phyloP scores from a whole-genome alignment of 2,113 vertebrate species.

The Cacatua alba region DNA sequence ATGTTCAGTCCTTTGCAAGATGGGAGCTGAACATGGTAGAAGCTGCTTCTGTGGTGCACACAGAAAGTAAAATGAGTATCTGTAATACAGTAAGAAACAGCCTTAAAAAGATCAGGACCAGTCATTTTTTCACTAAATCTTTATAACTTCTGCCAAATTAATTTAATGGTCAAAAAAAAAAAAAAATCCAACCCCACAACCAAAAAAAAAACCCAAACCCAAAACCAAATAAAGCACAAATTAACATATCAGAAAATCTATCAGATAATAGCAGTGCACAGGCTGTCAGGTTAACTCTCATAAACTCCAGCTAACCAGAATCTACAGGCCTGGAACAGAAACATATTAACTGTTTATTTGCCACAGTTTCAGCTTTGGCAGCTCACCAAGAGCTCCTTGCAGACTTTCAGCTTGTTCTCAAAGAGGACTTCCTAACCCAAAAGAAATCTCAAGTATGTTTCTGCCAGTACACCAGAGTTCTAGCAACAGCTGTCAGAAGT shows the following conservation, averaged over 20 bases:
- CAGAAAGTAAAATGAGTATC: not conserved
- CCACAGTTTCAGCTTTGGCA: not conserved
- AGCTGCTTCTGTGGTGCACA: not conserved
- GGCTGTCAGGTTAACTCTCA: not conserved
- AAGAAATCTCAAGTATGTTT: not conserved
- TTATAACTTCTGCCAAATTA: not conserved
- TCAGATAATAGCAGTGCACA: not conserved
- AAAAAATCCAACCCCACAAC: not conserved
- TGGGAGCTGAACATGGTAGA: not conserved
- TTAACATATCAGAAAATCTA: not conserved
- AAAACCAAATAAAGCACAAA: not conserved
- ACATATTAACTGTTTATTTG: not conserved
- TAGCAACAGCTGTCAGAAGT: slow-evolving; percentile 15
- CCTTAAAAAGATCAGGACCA: not conserved
- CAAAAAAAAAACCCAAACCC: not conserved
- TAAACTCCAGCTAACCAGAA: not conserved
- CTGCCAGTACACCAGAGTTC: not conserved
- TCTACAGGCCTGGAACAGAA: not conserved
- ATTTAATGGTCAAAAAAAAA: not conserved
- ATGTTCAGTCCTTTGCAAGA: not conserved
- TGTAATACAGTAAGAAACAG: not conserved
- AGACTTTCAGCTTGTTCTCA: not conserved
- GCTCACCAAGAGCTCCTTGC: not conserved
- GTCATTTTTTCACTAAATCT: not conserved
- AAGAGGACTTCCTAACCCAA: not conserved